Percentiles rank a stretch among this genome's conserved stretches.
Evolutionary conservation across 2,888 invertebrate genomes (phyloP).

Genomic region (Cosmia trapezina): DNA sequence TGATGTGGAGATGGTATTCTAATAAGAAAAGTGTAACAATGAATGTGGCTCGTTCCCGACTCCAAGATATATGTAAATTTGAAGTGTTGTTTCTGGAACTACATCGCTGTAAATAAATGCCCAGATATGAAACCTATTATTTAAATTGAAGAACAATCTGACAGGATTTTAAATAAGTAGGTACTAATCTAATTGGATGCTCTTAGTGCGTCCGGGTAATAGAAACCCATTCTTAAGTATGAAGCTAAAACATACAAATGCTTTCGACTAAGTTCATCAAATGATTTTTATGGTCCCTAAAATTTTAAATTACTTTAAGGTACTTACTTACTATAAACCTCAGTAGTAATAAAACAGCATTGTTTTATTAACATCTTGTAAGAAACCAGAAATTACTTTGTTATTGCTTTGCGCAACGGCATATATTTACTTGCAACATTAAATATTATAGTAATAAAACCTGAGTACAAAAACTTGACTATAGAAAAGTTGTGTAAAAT

Average conservation of each 20-base stretch:
- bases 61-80: neutral
- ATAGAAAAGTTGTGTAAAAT: neutral
- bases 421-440: conserved; percentile 6
- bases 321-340: neutral
- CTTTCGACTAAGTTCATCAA: neutral
- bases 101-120: neutral
- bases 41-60: neutral
- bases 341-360: conserved; percentile 31
- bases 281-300: conserved; percentile 6
- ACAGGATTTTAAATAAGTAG: neutral
- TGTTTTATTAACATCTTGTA: conserved; percentile 19
- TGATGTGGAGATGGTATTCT: conserved; percentile 5
- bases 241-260: neutral
- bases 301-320: neutral
- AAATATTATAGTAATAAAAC: conserved; percentile 19
- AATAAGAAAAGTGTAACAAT: neutral
- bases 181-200: neutral
- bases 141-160: neutral
- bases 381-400: conserved; percentile 9
- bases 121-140: neutral
- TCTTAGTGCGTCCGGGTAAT: neutral
- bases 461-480: neutral
- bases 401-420: conserved; percentile 15
- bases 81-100: neutral
- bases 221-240: neutral